A percentile compares a stretch with the other conserved stretches of the same genome.
Evolutionary conservation across 2,888 invertebrate genomes (phyloP).

Genomic region (Crematogaster levior): DNA sequence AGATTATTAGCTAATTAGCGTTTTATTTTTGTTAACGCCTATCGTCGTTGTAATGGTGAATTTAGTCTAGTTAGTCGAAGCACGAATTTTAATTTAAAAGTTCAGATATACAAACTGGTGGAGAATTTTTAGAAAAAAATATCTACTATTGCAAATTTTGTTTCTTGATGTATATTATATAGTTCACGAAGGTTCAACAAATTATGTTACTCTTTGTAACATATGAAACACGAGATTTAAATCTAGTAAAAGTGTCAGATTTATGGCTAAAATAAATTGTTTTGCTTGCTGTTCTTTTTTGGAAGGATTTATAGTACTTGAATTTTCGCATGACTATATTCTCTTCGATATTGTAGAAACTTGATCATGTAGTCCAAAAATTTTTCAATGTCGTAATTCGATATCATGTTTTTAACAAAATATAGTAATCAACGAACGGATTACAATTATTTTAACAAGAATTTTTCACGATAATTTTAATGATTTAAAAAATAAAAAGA

Average conservation of each 20-base stretch:
- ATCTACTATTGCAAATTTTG: neutral
- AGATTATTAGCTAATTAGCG: conserved; percentile 10
- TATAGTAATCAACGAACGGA: neutral
- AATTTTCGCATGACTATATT: too few species aligned
- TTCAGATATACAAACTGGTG: neutral
- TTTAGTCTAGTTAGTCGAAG: neutral
- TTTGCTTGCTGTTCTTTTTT: too few species aligned
- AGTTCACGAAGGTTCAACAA: neutral
- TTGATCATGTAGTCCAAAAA: neutral
- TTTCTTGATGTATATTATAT: neutral
- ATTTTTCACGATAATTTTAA: neutral
- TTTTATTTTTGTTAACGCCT: neutral
- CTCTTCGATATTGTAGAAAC: neutral
- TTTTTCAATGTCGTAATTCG: neutral
- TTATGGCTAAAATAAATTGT: too few species aligned
- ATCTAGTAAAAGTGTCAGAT: too few species aligned
- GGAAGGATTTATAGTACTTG: too few species aligned
- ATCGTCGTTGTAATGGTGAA: neutral
- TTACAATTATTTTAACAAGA: neutral
- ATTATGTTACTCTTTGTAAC: too few species aligned
- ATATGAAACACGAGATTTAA: too few species aligned
- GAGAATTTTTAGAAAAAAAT: neutral
- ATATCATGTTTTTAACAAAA: neutral
- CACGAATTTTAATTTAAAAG: neutral
- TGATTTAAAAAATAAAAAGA: neutral